Evolutionary conservation across 1,140 invertebrate species (phyloP).

Genomic region (Drosophila sturtevanti): DNA sequence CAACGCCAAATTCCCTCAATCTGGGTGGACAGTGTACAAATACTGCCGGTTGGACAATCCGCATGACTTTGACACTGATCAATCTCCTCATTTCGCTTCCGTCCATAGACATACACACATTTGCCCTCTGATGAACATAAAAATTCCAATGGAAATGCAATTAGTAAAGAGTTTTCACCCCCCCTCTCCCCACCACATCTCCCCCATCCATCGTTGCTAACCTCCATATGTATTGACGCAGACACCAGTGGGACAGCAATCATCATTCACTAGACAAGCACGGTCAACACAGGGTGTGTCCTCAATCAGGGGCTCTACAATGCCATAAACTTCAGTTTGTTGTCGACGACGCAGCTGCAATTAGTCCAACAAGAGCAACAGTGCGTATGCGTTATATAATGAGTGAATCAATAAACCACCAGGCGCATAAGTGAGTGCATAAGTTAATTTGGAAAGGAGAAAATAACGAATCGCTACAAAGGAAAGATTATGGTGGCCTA

Average conservation of each 20-base stretch:
- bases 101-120: slow-evolving; percentile 88
- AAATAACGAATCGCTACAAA: too few species aligned
- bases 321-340: slow-evolving; percentile 81
- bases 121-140: slow-evolving; percentile 84
- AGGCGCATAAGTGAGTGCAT: too few species aligned
- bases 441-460: too few species aligned
- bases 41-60: slow-evolving; percentile 89
- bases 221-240: slow-evolving; percentile 89
- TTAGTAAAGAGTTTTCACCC: not conserved
- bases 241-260: slow-evolving; percentile 89
- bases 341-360: slow-evolving; percentile 52
- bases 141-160: not conserved
- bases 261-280: slow-evolving; percentile 88
- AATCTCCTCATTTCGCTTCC: slow-evolving; percentile 84
- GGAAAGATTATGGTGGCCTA: too few species aligned
- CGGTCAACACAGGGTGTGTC: slow-evolving; percentile 87
- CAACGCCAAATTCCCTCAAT: slow-evolving; percentile 89
- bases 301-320: slow-evolving; percentile 84
- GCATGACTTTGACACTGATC: slow-evolving; percentile 88
- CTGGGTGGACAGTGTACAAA: slow-evolving; percentile 86
- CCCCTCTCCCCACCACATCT: not conserved
- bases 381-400: slow-evolving; percentile 46
- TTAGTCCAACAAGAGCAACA: slow-evolving; percentile 23
- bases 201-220: slow-evolving; percentile 83
- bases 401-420: too few species aligned